These are phyloP conservation scores for Jaculus jaculus DNA, from an alignment of 2,113 vertebrate genomes.

Conservation along the genomic window DNA sequence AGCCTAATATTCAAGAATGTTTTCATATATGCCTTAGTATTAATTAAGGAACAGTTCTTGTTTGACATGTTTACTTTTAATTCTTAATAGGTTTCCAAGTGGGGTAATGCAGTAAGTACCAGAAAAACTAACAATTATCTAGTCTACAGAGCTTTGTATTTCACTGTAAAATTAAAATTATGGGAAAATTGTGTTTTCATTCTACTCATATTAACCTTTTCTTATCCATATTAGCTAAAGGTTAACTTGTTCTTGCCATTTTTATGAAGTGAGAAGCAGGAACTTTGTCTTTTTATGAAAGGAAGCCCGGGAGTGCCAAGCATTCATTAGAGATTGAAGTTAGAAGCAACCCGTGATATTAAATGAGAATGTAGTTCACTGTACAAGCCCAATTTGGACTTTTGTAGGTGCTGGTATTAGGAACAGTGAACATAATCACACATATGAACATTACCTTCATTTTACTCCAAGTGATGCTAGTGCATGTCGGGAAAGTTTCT, in stretches of 20 bases:
- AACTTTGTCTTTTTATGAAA: constrained; percentile 82
- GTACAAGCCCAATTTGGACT: constrained; percentile 62
- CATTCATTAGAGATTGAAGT: constrained; percentile 78
- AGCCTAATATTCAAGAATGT: constrained; percentile 75
- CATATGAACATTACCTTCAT: constrained; percentile 27
- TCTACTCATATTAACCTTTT: constrained; percentile 79
- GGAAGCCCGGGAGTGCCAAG: constrained; percentile 75
- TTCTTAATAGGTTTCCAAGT: constrained; percentile 80
- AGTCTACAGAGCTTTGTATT: constrained; percentile 80
- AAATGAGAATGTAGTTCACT: constrained; percentile 69
- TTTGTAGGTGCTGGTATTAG: constrained; percentile 58
- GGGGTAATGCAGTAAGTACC: constrained; percentile 73
- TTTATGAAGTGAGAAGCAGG: constrained; percentile 82
- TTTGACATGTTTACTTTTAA: constrained; percentile 82
- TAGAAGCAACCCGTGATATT: constrained; percentile 73
- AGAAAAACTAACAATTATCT: constrained; percentile 82
- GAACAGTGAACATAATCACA: constrained; percentile 31
- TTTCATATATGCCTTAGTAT: constrained; percentile 77
- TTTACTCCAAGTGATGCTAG: neutral
- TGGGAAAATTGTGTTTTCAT: constrained; percentile 74
- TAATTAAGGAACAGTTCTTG: constrained; percentile 78
- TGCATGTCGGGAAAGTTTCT: neutral
- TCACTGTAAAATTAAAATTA: constrained; percentile 78
- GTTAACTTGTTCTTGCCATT: constrained; percentile 80
- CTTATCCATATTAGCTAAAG: constrained; percentile 78